Base-by-base conservation (phyloP, 2,888 invertebrate species). In the Beris chalybata region DNA sequence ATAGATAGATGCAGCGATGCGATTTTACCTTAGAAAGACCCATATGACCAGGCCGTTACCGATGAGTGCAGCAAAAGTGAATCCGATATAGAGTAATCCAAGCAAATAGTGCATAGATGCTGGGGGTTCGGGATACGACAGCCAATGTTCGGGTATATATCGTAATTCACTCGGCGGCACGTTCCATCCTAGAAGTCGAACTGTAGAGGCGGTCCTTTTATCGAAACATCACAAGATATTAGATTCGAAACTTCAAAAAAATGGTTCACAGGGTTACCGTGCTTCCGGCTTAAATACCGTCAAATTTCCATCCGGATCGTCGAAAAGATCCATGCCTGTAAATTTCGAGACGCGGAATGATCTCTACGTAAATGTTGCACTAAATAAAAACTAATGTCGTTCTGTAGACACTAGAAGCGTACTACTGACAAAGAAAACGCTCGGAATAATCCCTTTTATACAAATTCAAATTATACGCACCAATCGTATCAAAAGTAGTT, bases 1-100 rank as follows among this genome's bases (percentile, higher is more conserved):
- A 48, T 15, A 12, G 12, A 48, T 4, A 11, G 12, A 48, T 12
- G 12, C 47, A 5, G 30, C 43, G 38, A 32, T 31, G 47, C 63
- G 70, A 73, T 74, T 73, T 38, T 47, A 77, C 71, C 78, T 75
- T 38, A 76, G 85, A 78, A 94, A 94, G 71, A 94, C 86, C 86
- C 90, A 93, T 72, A 93, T 87, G 70, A 94, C 93, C 58, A 93
- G 82, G 70, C 93, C 93, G 79, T 94, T 94, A 69, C 94, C 93
- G 47, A 89, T 78, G 7, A 90, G 80, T 4, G 92, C 86, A 61
- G 90, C 82, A 52, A 90, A 83, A 50, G 89, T 89, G 74, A 92
- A 90, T 74, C 88, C 87, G 61, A 87, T 84, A 76, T 93, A 93
- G 31, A 93, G 82, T 22, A 92, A 83, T 5, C 89, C 92, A 55